Conservation (phyloP, 2,113 vertebrate species). For the Prochilodus magdalenae region DNA sequence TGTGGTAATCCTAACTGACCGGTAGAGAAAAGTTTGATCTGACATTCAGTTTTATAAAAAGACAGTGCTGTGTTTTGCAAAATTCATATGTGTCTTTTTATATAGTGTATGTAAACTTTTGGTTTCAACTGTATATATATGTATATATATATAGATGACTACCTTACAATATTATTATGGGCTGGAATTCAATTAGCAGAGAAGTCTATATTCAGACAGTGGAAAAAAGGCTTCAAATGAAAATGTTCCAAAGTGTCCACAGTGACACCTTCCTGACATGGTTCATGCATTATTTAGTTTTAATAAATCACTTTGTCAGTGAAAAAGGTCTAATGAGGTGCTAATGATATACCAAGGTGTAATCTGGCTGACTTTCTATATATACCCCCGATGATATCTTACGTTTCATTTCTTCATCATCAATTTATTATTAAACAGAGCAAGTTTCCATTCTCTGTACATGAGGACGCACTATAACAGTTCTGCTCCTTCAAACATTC, state of each 20-base stretch:
- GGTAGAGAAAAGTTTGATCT: no score
- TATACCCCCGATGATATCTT: background rate
- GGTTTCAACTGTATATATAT: no score
- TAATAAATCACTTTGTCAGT: conserved; percentile 34
- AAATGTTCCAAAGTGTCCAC: background rate
- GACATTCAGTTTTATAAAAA: no score
- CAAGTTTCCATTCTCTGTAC: background rate
- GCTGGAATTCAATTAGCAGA: background rate
- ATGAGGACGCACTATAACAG: background rate
- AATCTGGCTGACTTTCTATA: conserved; percentile 17
- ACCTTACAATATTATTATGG: no score
- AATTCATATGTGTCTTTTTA: no score
- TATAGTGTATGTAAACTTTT: no score
- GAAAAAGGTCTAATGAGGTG: conserved; percentile 11
- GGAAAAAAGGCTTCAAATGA: background rate
- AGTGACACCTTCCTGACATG: conserved; percentile 21
- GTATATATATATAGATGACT: no score
- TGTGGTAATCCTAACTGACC: no score
- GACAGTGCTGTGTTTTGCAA: no score
- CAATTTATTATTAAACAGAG: background rate
- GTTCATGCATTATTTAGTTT: conserved; percentile 26
- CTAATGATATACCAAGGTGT: background rate
- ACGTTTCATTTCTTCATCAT: background rate
- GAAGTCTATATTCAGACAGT: background rate
- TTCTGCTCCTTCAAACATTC: background rate